Conservation (phyloP, 2,113 vertebrate species). For the Promerops cafer region DNA sequence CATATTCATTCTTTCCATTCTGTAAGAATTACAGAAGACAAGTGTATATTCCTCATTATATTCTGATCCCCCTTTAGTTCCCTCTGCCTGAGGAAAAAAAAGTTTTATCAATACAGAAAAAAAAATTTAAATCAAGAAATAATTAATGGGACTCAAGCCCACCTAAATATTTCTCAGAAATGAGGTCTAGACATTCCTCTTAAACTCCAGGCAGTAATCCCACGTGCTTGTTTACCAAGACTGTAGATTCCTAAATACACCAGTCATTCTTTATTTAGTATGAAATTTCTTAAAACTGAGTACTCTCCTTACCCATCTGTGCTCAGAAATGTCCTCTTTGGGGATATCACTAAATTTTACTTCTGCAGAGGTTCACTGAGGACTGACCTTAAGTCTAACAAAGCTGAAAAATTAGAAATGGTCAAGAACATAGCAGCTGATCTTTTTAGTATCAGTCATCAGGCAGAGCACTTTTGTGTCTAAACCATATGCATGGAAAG, state of each 20-base stretch:
- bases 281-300: background rate
- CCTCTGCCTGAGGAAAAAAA: background rate
- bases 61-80: background rate
- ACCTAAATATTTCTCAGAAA: constrained; percentile 10
- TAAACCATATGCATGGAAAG: background rate
- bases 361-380: background rate
- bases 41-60: background rate
- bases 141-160: background rate
- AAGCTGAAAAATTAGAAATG: background rate
- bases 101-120: background rate
- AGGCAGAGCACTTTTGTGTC: background rate
- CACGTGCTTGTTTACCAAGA: constrained; percentile 18
- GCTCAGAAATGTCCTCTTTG: background rate
- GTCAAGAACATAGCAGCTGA: background rate
- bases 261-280: background rate
- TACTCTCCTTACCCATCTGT: background rate
- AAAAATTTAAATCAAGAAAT: background rate
- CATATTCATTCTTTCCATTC: background rate
- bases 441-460: background rate
- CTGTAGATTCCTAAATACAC: constrained; percentile 3
- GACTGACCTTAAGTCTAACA: background rate
- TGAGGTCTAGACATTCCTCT: background rate
- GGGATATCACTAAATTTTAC: background rate
- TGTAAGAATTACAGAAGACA: background rate
- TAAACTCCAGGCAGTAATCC: background rate